Percentiles rank a stretch among this genome's conserved stretches.
Conservation (phyloP, 2,113 vertebrate species). For the Colistium nudipinnis region DNA sequence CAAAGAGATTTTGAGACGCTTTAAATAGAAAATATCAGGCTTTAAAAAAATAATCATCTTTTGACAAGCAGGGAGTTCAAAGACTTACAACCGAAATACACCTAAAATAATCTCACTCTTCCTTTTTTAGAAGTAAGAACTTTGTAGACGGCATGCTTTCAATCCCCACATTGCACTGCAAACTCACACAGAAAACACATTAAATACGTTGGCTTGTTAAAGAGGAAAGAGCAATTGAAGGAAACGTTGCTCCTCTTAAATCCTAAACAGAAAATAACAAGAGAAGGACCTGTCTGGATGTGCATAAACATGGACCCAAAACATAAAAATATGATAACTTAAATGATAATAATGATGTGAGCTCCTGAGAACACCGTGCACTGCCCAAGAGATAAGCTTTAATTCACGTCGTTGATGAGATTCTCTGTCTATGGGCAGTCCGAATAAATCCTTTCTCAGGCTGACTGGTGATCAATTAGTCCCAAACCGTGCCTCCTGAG, state of each 20-base stretch:
- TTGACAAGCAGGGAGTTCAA: not conserved
- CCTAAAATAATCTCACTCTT: not conserved
- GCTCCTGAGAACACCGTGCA: no score
- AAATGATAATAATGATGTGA: conserved; percentile 6
- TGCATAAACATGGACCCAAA: not conserved
- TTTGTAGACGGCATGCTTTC: not conserved
- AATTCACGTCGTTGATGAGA: conserved; percentile 22
- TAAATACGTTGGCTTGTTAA: conserved; percentile 10
- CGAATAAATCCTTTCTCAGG: conserved; percentile 50
- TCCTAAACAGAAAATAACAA: conserved; percentile 12
- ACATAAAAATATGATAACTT: not conserved
- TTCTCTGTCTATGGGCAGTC: conserved; percentile 24
- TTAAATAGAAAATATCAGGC: conserved; percentile 26
- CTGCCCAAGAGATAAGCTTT: conserved; percentile 4
- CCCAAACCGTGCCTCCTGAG: conserved; percentile 29
- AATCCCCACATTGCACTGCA: not conserved
- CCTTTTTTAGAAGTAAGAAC: not conserved
- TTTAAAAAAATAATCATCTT: not conserved
- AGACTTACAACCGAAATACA: conserved; percentile 8
- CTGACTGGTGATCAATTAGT: conserved; percentile 60
- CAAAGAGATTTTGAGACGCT: conserved; percentile 8
- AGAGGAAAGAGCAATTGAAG: conserved; percentile 4
- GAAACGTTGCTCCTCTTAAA: conserved; percentile 22
- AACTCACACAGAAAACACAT: conserved; percentile 4
- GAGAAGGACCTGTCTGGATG: not conserved